Percentiles rank a stretch among this genome's conserved stretches.
Evolutionary conservation across 2,888 invertebrate genomes (phyloP).

Genomic region (Phalangium opilio): DNA sequence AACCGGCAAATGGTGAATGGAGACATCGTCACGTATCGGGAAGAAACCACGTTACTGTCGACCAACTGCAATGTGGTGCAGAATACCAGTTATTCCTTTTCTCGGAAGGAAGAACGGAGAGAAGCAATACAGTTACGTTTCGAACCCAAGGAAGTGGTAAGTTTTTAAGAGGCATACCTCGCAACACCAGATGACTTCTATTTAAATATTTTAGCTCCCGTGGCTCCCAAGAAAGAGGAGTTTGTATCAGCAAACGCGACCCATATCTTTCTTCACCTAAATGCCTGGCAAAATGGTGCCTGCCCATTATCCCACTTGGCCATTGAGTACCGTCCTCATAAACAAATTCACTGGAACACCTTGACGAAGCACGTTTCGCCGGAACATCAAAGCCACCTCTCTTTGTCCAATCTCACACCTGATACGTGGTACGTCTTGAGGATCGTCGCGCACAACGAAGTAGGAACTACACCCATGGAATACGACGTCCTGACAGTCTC

Average conservation of each 20-base stretch:
- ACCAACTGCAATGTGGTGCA: constrained; percentile 78
- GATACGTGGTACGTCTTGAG: constrained; percentile 25
- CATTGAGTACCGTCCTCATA: constrained; percentile 27
- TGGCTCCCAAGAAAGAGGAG: constrained; percentile 30
- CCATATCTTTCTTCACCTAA: constrained; percentile 31
- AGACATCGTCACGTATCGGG: constrained; percentile 45
- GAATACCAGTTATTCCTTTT: constrained; percentile 84
- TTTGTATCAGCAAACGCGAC: constrained; percentile 32
- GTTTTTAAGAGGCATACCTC: too few relatives aligned
- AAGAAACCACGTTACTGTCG: constrained; percentile 41
- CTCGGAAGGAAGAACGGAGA: constrained; percentile 32
- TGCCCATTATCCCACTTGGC: constrained; percentile 33
- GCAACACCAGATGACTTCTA: too few relatives aligned
- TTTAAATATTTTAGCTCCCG: constrained; percentile 32
- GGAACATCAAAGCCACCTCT: constrained; percentile 22
- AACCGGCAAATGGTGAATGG: constrained; percentile 50
- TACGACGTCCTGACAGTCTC: constrained; percentile 24
- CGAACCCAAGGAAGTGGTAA: constrained; percentile 33
- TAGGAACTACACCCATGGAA: constrained; percentile 24
- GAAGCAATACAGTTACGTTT: constrained; percentile 28
- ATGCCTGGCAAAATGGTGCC: constrained; percentile 31
- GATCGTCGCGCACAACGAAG: constrained; percentile 25
- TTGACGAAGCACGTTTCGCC: constrained; percentile 23
- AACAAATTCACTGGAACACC: constrained; percentile 19
- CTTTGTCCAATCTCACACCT: constrained; percentile 22